Percentiles rank a stretch among this genome's conserved stretches.
Conservation (phyloP, 2,888 invertebrate genomes). For the Trileptium ribeirensis region DNA sequence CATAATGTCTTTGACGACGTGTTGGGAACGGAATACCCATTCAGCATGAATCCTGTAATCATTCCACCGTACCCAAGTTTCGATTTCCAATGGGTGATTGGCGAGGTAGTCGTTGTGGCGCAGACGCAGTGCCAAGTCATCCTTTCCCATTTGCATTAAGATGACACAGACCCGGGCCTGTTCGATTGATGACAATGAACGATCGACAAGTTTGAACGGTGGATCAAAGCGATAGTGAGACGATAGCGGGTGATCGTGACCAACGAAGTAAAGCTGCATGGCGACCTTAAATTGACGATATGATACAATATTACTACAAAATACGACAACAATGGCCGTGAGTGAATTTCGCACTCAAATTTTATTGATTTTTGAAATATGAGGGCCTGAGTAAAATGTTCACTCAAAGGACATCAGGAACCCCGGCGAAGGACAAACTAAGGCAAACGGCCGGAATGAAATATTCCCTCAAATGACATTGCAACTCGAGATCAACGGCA, state of each 20-base stretch:
- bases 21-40: background rate
- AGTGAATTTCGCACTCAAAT: too few species aligned
- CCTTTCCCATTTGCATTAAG: background rate
- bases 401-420: too few species aligned
- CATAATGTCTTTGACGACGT: background rate
- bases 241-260: background rate
- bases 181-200: background rate
- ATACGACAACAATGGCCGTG: too few species aligned
- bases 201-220: background rate
- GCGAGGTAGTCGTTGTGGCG: background rate
- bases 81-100: background rate
- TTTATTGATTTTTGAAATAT: too few species aligned
- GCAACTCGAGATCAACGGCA: too few species aligned
- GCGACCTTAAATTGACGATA: too few species aligned
- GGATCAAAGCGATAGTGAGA: background rate
- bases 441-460: too few species aligned
- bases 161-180: background rate
- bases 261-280: background rate
- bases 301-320: too few species aligned
- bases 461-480: too few species aligned
- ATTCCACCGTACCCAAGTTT: background rate
- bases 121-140: background rate
- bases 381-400: too few species aligned
- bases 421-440: too few species aligned
- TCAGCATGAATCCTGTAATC: background rate